Evolutionary conservation across 2,797 vertebrate genomes (phyloP).

Genomic region (Morelia viridis): DNA sequence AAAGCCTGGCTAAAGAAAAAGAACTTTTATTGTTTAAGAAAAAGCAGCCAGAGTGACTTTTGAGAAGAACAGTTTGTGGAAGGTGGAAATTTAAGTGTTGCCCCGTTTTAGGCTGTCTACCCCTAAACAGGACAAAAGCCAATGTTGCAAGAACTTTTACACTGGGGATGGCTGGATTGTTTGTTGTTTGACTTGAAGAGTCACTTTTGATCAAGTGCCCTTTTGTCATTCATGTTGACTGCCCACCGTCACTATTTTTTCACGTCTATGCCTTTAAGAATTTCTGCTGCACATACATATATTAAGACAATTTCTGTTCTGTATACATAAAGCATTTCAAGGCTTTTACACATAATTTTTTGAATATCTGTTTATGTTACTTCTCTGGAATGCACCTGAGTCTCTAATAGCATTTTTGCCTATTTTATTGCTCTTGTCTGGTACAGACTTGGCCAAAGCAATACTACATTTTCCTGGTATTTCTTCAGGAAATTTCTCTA

Average conservation of each 20-base stretch:
- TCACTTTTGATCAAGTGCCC: neutral
- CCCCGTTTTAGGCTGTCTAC: neutral
- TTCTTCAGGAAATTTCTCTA: neutral
- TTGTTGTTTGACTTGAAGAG: neutral
- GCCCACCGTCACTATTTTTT: no score
- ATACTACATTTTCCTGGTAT: slow-evolving; percentile 60
- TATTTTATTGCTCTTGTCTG: slow-evolving; percentile 27
- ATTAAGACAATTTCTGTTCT: neutral
- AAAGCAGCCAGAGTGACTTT: neutral
- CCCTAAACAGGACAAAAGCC: neutral
- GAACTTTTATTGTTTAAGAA: neutral
- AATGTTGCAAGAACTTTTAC: neutral
- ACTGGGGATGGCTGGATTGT: neutral
- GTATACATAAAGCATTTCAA: neutral
- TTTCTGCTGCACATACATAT: neutral
- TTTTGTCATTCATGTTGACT: neutral
- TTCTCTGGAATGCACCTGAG: neutral
- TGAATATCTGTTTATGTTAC: slow-evolving; percentile 6
- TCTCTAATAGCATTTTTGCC: neutral
- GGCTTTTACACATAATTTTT: neutral
- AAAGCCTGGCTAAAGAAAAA: no score
- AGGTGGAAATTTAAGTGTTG: neutral
- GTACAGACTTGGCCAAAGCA: slow-evolving; percentile 58
- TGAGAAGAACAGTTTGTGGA: no score
- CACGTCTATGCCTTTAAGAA: neutral